Percentiles rank a stretch among this genome's conserved stretches.
phyloP scores from a whole-genome alignment of 2,888 invertebrate genomes.

The Pseudococcus longispinus region DNA sequence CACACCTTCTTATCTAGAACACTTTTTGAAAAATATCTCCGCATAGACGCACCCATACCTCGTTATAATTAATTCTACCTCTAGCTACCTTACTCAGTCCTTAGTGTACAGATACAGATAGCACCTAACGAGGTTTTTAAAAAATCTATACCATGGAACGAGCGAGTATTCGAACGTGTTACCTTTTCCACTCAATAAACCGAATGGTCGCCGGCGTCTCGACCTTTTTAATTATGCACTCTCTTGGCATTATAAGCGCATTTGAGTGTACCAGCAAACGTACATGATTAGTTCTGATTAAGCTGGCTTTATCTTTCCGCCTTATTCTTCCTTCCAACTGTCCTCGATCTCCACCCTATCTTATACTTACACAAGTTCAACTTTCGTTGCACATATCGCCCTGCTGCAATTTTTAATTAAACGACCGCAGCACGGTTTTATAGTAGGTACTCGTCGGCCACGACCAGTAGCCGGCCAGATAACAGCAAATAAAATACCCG shows the following conservation, averaged over 20 bases:
- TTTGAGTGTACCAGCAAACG: conserved; percentile 6
- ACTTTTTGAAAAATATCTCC: background rate
- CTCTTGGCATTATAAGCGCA: background rate
- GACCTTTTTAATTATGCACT: conserved; percentile 46
- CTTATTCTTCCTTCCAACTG: background rate
- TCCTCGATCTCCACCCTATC: background rate
- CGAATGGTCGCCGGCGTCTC: background rate
- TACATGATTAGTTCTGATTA: conserved; percentile 7
- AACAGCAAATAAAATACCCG: background rate
- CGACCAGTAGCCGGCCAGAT: background rate
- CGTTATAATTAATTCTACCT: background rate
- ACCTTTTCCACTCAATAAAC: background rate
- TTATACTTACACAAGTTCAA: background rate
- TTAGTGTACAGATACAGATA: background rate
- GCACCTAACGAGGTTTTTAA: background rate
- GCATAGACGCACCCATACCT: background rate
- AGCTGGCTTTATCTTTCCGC: background rate
- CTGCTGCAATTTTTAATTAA: conserved; percentile 26
- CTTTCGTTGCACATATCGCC: background rate
- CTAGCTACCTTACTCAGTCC: background rate
- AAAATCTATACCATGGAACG: background rate
- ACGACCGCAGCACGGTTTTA: background rate
- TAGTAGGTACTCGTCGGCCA: background rate
- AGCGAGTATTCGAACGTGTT: background rate
- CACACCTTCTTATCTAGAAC: background rate